Conservation (phyloP, 2,797 vertebrate genomes). For the Melanotaenia parkinsoni region DNA sequence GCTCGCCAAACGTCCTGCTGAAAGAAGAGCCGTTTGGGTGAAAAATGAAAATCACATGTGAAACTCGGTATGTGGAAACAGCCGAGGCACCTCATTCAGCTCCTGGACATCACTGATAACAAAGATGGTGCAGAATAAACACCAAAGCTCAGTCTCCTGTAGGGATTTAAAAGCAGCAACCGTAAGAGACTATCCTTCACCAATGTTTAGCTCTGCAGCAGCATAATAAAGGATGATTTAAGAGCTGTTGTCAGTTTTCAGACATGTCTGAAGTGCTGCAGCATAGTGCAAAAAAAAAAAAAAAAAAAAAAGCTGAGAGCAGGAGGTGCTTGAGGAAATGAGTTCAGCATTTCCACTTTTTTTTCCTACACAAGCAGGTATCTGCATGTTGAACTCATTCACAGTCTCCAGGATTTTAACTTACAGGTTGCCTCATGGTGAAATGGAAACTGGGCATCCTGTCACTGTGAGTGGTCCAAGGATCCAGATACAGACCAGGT, state of each 20-base stretch:
- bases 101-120: constrained; percentile 43
- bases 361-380: not conserved
- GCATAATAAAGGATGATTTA: not conserved
- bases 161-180: not conserved
- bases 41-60: constrained; percentile 28
- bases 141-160: not conserved
- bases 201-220: not conserved
- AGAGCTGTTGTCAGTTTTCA: not conserved
- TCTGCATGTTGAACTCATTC: not conserved
- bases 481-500: too few species aligned
- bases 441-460: not conserved
- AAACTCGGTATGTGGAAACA: constrained; percentile 12
- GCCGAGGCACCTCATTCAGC: not conserved
- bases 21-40: constrained; percentile 3
- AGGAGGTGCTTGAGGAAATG: not conserved
- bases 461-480: too few species aligned
- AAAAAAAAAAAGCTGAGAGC: too few species aligned
- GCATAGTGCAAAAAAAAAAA: too few species aligned
- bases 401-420: not conserved
- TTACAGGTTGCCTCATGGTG: not conserved
- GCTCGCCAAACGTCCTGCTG: not conserved
- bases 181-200: not conserved
- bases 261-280: not conserved
- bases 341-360: not conserved
- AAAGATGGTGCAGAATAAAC: constrained; percentile 5